Evolutionary conservation across 2,797 vertebrate genomes (phyloP), one percentile per base, ranked within the genome.

Genomic region (Danio aesculapii): DNA sequence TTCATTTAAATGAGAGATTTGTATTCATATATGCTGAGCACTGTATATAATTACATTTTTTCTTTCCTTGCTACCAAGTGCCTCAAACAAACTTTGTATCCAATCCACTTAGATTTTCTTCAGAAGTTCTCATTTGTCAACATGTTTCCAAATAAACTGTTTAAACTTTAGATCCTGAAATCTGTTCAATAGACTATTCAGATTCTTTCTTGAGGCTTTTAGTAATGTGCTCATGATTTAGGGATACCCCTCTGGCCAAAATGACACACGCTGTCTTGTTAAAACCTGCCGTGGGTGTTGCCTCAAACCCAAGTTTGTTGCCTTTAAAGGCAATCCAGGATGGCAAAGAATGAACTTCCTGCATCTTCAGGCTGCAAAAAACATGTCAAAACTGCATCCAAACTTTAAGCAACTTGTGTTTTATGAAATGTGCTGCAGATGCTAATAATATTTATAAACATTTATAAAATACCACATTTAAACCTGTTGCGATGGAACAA

Each of bases 341-440:
- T 16, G 30, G 8, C 17, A 43, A 52, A 43, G 12, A 71, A 71
- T 53, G 9, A 79, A 71, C n/a, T 61, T 69, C 77, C 55, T 52
- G n/a, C 50, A 21, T 79, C 47, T 61, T 39, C 19, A 46, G n/a
- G 12, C 19, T 49, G 14, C 46, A 6, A 64, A 41, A 66, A 11
- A 17, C 13, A 52, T 9, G 50, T 77, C 43, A 50, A 62, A 62
- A 63, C 55, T 79, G 21, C 57, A 74, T 74, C 72, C 14, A 6
- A 6, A 7, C 11, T 61, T 50, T 43, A 64, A 64, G 59, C 30
- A 53, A 17, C 14, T n/a, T 53, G 6, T 57, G 14, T 61, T 58
- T 8, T 7, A 2, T 9, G 16, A 70, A 41, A 53, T 1, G 7
- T 39, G 21, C 10, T 61, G 12, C 21, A 61, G 11, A 61, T 14